phyloP scores from a whole-genome alignment of 2,888 invertebrate species.

The Apamea anceps region DNA sequence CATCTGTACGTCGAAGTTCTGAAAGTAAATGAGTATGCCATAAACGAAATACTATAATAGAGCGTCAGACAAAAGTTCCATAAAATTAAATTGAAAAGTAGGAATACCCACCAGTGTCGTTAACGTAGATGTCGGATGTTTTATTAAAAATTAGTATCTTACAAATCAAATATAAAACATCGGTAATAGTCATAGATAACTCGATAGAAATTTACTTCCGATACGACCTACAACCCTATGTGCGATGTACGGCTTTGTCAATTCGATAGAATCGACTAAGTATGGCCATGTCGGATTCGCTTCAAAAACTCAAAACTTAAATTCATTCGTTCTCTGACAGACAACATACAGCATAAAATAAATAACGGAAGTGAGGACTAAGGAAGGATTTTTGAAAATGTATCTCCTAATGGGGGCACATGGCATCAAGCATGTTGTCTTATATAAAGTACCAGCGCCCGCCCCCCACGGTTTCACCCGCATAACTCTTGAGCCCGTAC shows the following conservation, averaged over 20 bases:
- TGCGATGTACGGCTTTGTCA: not conserved
- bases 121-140: not conserved
- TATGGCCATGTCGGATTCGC: not conserved
- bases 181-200: not conserved
- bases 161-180: not conserved
- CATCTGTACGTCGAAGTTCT: not conserved
- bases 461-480: not conserved
- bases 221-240: not conserved
- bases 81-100: slow-evolving; percentile 1
- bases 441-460: not conserved
- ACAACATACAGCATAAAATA: not conserved
- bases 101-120: not conserved
- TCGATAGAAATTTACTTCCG: not conserved
- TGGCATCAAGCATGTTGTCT: not conserved
- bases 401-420: not conserved
- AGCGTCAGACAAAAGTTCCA: not conserved
- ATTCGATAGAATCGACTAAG: not conserved
- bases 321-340: not conserved
- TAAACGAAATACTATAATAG: not conserved
- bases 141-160: not conserved
- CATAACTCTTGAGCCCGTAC: not conserved
- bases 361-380: not conserved
- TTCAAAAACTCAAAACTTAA: not conserved
- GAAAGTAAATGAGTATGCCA: not conserved
- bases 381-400: not conserved